phyloP scores from a whole-genome alignment of 2,113 vertebrate species.

The Setophaga kirtlandii region DNA sequence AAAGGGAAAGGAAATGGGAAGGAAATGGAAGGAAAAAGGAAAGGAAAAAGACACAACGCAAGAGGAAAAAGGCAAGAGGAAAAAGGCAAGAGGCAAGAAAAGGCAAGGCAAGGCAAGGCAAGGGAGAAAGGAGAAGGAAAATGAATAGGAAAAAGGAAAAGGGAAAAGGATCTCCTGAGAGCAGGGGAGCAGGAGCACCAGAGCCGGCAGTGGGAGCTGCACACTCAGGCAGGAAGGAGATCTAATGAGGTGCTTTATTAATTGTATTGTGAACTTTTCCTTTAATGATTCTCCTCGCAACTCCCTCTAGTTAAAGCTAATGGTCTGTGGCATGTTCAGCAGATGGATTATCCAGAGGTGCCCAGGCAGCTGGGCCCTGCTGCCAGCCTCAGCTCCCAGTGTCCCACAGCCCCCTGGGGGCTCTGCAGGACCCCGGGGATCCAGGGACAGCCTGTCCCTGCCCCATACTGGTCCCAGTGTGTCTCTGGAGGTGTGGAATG shows the following conservation, averaged over 20 bases:
- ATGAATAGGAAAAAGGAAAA: background rate
- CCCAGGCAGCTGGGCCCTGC: background rate
- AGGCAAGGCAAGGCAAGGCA: background rate
- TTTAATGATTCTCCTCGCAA: conserved; percentile 39
- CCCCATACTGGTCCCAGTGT: accelerated
- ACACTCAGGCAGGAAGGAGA: background rate
- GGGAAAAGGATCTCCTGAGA: background rate
- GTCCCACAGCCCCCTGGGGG: background rate
- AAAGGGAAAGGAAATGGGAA: background rate
- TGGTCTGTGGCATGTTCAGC: conserved; percentile 60
- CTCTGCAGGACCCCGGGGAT: background rate
- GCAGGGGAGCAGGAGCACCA: background rate
- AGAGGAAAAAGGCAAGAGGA: too few species aligned
- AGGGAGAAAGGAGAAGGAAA: too few species aligned
- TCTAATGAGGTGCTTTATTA: conserved; percentile 67
- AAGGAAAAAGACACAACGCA: too few species aligned
- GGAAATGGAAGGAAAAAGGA: background rate
- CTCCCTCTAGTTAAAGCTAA: conserved; percentile 67
- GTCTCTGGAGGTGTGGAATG: background rate
- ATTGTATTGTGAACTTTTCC: conserved; percentile 40
- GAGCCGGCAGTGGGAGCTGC: background rate
- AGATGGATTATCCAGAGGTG: conserved; percentile 45
- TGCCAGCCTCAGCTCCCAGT: background rate
- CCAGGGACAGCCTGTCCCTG: too few species aligned
- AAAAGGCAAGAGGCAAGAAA: too few species aligned